phyloP scores from a whole-genome alignment of 2,797 vertebrate species.

The Manis crassicaudata region DNA sequence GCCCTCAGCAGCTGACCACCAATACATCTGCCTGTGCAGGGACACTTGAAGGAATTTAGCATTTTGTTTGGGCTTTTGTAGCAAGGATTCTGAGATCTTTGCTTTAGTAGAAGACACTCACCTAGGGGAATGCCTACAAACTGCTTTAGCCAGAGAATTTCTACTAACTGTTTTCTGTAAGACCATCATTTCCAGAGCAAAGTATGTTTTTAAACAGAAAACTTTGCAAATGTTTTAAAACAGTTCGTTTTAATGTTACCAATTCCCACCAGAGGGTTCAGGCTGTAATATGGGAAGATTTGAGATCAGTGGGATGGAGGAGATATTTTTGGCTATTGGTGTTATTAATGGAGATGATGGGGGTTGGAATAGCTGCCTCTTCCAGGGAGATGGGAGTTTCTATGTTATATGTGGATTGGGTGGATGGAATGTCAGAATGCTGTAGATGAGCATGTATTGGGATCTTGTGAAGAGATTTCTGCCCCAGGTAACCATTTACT shows the following conservation, averaged over 20 bases:
- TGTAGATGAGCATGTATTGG: neutral
- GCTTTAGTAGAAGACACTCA: constrained; percentile 68
- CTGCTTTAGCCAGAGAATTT: constrained; percentile 59
- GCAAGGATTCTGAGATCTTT: constrained; percentile 73
- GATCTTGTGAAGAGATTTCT: neutral
- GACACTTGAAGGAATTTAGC: constrained; percentile 67
- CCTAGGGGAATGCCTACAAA: constrained; percentile 43
- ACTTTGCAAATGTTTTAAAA: constrained; percentile 43
- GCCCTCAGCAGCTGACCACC: constrained; percentile 55
- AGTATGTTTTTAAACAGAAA: constrained; percentile 29
- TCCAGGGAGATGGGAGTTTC: neutral
- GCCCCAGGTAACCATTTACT: neutral
- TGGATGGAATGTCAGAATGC: neutral
- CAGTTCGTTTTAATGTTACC: constrained; percentile 33
- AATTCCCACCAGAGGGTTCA: neutral
- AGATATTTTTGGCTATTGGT: constrained; percentile 5
- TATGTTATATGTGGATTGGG: neutral
- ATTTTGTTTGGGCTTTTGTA: constrained; percentile 70
- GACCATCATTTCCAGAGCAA: constrained; percentile 45
- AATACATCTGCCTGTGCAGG: constrained; percentile 73
- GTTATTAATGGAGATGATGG: neutral
- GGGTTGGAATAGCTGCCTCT: neutral
- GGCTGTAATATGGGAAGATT: neutral
- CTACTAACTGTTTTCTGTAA: constrained; percentile 54
- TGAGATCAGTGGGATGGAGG: neutral